Base-by-base conservation (phyloP, 2,888 invertebrate genomes). In the Norana najaformis region DNA sequence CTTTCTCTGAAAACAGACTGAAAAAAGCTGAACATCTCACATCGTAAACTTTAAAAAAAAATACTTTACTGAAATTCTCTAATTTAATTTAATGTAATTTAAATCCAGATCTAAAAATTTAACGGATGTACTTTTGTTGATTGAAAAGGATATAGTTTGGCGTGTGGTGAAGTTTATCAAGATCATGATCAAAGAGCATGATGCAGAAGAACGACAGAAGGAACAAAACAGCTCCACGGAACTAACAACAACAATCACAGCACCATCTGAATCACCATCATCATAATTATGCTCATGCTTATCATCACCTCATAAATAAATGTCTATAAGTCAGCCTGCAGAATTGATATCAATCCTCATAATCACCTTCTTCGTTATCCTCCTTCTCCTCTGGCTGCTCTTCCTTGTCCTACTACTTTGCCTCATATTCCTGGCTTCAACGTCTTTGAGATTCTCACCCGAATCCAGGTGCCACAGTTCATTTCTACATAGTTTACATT, bases 171-270 rank as follows among this genome's bases (percentile, higher is more conserved):
- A 88, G 91, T 88, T 92, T 93, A 47, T 93, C 93, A 90, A 95
- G 94, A 93, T 96, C 96, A 93, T 95, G 95, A 92, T 96, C 96
- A 94, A 96, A 95, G 69, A 96, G 93, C 39, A 96, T 94, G 36
- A 96, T 93, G 18, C 95, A 94, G 34, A 96, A 91, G 83, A 95
- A 94, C 82, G 95, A 96, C 88, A 96, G 91, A 23, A 95, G 91
- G 91, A 96, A 94, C 91, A 95, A 94, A 36, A 96, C 92, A 16
- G 95, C 95, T 41, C 95, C 95, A 90, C 95, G 94, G 35, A 90
- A 90, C 91, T 91, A 89, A 13, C 41, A 88, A 82, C 34, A 37
- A 89, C 30, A n/a, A 39, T 89, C 35, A 37, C 18, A 89, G 90
- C 36, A 88, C n/a, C 30, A 69, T n/a, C 69, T n/a, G 30, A 30